phyloP scores from a whole-genome alignment of 2,797 vertebrate species.

The Menidia menidia region DNA sequence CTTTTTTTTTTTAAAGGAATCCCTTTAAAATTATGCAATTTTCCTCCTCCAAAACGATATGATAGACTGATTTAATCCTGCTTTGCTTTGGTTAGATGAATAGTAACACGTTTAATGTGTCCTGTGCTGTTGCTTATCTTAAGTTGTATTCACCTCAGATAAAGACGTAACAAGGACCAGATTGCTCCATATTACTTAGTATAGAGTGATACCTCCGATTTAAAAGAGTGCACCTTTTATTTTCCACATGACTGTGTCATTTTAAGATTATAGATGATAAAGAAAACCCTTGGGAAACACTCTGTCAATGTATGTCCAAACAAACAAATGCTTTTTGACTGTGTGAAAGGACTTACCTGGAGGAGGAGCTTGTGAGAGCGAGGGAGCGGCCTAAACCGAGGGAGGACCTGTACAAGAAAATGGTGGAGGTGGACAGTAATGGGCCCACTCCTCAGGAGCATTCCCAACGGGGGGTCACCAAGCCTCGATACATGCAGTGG shows the following conservation, averaged over 20 bases:
- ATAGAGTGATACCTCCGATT: background rate
- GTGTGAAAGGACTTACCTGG: conserved; percentile 91
- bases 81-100: background rate
- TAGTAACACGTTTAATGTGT: background rate
- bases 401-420: conserved; percentile 97
- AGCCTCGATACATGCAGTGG: conserved; percentile 99
- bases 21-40: background rate
- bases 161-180: background rate
- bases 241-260: background rate
- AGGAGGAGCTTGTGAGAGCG: conserved; percentile 94
- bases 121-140: background rate
- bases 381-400: conserved; percentile 93
- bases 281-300: background rate
- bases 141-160: no score
- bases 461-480: conserved; percentile 89
- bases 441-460: conserved; percentile 92
- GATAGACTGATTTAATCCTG: background rate
- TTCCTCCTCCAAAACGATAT: background rate
- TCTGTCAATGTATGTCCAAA: background rate
- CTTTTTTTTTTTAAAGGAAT: background rate
- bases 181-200: background rate
- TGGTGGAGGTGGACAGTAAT: conserved; percentile 93
- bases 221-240: background rate
- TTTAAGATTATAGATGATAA: background rate
- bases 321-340: background rate